A percentile compares a stretch with the other conserved stretches of the same genome.
phyloP scores from a whole-genome alignment of 2,113 vertebrate species.

The Isurus oxyrinchus region DNA sequence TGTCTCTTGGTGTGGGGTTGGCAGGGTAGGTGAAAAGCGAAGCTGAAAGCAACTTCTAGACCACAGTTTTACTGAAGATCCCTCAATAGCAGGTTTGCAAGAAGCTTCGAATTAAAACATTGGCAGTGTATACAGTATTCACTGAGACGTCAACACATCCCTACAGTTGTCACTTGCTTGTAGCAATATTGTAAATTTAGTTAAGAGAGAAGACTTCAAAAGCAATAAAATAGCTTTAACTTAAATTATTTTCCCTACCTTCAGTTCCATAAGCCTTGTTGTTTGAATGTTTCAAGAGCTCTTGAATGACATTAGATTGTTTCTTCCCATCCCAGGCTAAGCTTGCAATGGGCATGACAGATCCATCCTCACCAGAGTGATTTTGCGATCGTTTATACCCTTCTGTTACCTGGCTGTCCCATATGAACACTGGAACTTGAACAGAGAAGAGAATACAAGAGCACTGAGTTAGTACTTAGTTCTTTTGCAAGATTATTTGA shows the following conservation, averaged over 20 bases:
- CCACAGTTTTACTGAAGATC: not conserved
- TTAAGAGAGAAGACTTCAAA: not conserved
- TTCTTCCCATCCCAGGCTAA: constrained; percentile 48
- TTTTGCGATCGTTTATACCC: constrained; percentile 45
- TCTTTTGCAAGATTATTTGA: not conserved
- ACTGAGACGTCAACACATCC: not conserved
- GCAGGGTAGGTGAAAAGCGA: not conserved
- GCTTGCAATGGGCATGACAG: constrained; percentile 2
- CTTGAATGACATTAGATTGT: constrained; percentile 58
- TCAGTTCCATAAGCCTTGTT: constrained; percentile 80
- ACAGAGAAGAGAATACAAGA: not conserved
- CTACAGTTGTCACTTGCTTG: not conserved
- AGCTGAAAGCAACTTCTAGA: not conserved
- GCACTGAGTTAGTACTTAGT: not conserved
- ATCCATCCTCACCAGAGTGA: not conserved
- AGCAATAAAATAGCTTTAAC: not conserved
- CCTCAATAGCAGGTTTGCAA: not conserved
- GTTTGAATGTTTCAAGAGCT: constrained; percentile 67
- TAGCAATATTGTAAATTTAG: not conserved
- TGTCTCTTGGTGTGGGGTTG: not conserved
- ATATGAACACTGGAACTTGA: constrained; percentile 44
- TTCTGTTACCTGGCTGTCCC: constrained; percentile 49
- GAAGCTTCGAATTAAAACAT: not conserved
- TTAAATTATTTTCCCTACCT: constrained; percentile 53
- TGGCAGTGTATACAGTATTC: not conserved